These are phyloP conservation scores for Chiroxiphia lanceolata DNA, from an alignment of 2,797 vertebrate species.

Conservation along the genomic window DNA sequence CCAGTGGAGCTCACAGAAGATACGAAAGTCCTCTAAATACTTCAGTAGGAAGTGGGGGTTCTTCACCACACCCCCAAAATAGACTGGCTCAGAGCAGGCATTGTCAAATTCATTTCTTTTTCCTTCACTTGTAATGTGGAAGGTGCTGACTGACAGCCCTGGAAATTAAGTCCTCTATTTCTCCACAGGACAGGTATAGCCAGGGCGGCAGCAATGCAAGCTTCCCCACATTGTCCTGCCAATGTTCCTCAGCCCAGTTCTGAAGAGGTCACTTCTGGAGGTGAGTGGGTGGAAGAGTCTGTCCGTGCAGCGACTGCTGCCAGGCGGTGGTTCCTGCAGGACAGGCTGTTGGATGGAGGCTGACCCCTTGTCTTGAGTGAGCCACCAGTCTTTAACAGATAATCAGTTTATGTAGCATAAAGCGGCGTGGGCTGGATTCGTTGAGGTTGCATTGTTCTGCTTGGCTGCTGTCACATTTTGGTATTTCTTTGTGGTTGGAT, in stretches of 20 bases:
- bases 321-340: not conserved
- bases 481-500: not conserved
- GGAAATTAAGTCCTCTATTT: conserved; percentile 73
- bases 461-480: conserved; percentile 23
- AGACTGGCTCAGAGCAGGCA: not conserved
- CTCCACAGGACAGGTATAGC: conserved; percentile 73
- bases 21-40: not conserved
- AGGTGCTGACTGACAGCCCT: conserved; percentile 62
- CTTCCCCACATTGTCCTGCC: conserved; percentile 69
- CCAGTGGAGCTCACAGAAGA: not conserved
- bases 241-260: conserved; percentile 65
- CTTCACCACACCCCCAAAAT: not conserved
- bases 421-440: not conserved
- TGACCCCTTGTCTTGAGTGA: conserved; percentile 17
- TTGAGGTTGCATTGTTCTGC: conserved; percentile 35
- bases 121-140: conserved; percentile 32
- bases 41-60: not conserved
- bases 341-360: not conserved
- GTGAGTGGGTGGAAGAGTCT: conserved; percentile 66
- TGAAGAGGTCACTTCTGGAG: conserved; percentile 71
- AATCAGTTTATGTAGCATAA: not conserved
- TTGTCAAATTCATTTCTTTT: not conserved
- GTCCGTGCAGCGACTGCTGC: conserved; percentile 2
- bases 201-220: conserved; percentile 71
- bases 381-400: not conserved